phyloP scores from a whole-genome alignment of 1,140 invertebrate species.

The Leguminivora glycinivorella region DNA sequence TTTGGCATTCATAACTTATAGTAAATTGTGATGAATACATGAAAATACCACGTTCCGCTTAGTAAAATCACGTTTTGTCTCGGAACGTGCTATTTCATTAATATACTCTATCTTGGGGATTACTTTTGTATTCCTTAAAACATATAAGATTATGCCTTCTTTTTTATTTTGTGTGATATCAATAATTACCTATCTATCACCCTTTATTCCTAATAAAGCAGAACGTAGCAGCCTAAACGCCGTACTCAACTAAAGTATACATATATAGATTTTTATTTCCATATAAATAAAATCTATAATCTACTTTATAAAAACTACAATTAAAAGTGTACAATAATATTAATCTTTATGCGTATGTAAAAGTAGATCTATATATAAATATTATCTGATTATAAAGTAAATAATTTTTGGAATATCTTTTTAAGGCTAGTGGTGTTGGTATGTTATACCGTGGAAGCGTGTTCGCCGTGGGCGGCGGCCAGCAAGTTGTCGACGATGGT shows the following conservation, averaged over 20 bases:
- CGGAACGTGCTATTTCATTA: conserved; percentile 14
- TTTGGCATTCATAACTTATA: conserved; percentile 59
- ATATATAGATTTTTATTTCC: conserved; percentile 56
- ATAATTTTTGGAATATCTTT: conserved; percentile 76
- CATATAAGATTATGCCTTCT: conserved; percentile 57
- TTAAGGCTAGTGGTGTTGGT: conserved; percentile 68
- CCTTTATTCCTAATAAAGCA: conserved; percentile 62
- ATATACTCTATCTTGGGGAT: conserved; percentile 12
- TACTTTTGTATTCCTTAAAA: conserved; percentile 28
- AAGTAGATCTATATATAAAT: conserved; percentile 74
- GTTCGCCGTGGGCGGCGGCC: conserved; percentile 49
- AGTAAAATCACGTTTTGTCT: neutral
- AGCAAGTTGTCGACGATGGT: conserved; percentile 34
- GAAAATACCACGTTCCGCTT: conserved; percentile 37
- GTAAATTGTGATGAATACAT: conserved; percentile 57
- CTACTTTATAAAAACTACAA: conserved; percentile 33
- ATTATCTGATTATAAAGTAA: conserved; percentile 75
- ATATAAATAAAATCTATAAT: conserved; percentile 65
- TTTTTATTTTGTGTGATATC: conserved; percentile 55
- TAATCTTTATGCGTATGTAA: conserved; percentile 75
- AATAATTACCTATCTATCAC: conserved; percentile 56
- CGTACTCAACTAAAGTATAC: conserved; percentile 60
- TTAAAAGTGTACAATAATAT: conserved; percentile 74
- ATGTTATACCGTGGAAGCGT: conserved; percentile 71
- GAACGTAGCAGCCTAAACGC: conserved; percentile 58